Percentiles rank a stretch among this genome's conserved stretches.
These are phyloP conservation scores for Hypomesus transpacificus DNA, from an alignment of 2,113 vertebrate genomes.

Conservation along the genomic window DNA sequence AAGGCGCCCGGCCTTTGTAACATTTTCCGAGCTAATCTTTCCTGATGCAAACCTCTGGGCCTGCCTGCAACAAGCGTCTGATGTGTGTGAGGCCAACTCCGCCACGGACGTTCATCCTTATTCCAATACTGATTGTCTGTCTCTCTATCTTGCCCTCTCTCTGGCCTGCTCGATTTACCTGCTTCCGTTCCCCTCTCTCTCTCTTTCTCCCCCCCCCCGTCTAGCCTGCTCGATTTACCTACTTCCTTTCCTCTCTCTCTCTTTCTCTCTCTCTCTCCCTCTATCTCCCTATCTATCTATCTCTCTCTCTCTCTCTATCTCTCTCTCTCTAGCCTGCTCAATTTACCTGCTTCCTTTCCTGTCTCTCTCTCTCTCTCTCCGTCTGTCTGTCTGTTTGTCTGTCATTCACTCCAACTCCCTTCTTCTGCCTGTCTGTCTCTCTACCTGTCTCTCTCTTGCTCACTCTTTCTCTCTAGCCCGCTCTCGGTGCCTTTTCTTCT, in stretches of 20 bases:
- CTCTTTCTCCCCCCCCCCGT: too few relatives aligned
- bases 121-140: constrained; percentile 19
- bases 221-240: constrained; percentile 47
- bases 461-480: neutral
- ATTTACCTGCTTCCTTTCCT: constrained; percentile 21
- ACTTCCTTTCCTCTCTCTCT: constrained; percentile 27
- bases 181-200: constrained; percentile 36
- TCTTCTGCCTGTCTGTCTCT: constrained; percentile 37
- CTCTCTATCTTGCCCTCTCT: constrained; percentile 38
- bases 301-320: constrained; percentile 34
- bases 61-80: too few relatives aligned
- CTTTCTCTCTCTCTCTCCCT: too few relatives aligned
- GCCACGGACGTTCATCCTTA: too few relatives aligned
- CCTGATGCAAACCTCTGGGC: constrained; percentile 43
- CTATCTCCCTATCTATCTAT: too few relatives aligned
- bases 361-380: constrained; percentile 12
- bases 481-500: neutral
- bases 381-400: too few relatives aligned
- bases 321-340: constrained; percentile 32
- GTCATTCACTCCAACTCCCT: constrained; percentile 53
- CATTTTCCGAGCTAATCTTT: neutral
- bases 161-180: constrained; percentile 47
- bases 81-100: too few relatives aligned
- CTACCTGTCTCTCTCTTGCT: neutral
- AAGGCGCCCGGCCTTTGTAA: too few relatives aligned